phyloP scores from a whole-genome alignment of 2,888 invertebrate genomes.

The Molorchus minor region DNA sequence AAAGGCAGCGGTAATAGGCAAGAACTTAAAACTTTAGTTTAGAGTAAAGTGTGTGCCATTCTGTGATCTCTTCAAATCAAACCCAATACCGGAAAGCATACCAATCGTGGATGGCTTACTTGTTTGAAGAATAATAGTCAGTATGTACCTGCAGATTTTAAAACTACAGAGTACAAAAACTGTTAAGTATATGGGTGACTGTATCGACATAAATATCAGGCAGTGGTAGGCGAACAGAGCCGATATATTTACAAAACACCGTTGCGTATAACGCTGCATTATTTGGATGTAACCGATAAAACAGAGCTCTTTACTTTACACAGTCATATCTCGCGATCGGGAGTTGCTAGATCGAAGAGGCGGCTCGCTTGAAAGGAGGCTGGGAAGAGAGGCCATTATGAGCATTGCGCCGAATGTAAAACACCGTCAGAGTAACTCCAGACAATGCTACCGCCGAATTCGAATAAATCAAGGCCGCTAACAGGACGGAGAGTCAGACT shows the following conservation, averaged over 20 bases:
- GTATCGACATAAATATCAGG: too few species aligned
- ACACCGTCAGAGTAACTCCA: slow-evolving; percentile 43
- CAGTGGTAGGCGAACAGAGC: background rate
- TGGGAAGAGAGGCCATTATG: slow-evolving; percentile 49
- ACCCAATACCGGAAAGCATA: too few species aligned
- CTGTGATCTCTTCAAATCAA: too few species aligned
- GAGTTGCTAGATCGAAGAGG: slow-evolving; percentile 26
- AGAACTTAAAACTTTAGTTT: too few species aligned
- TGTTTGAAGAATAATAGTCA: too few species aligned
- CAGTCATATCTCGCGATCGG: slow-evolving; percentile 31
- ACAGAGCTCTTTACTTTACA: slow-evolving; percentile 24
- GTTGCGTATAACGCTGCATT: background rate
- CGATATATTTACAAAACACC: background rate
- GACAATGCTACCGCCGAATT: slow-evolving; percentile 58
- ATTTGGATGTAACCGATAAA: slow-evolving; percentile 18
- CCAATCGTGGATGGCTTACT: too few species aligned
- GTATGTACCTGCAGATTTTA: too few species aligned
- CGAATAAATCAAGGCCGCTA: slow-evolving; percentile 61
- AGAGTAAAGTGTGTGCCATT: too few species aligned
- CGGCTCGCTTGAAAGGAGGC: slow-evolving; percentile 35
- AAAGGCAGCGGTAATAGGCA: too few species aligned
- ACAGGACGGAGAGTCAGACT: slow-evolving; percentile 58
- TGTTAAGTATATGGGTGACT: too few species aligned
- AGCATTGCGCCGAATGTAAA: slow-evolving; percentile 50
- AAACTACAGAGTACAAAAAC: too few species aligned